These are phyloP conservation scores for Bostrychus sinensis DNA, from an alignment of 2,113 vertebrate species.

Conservation along the genomic window DNA sequence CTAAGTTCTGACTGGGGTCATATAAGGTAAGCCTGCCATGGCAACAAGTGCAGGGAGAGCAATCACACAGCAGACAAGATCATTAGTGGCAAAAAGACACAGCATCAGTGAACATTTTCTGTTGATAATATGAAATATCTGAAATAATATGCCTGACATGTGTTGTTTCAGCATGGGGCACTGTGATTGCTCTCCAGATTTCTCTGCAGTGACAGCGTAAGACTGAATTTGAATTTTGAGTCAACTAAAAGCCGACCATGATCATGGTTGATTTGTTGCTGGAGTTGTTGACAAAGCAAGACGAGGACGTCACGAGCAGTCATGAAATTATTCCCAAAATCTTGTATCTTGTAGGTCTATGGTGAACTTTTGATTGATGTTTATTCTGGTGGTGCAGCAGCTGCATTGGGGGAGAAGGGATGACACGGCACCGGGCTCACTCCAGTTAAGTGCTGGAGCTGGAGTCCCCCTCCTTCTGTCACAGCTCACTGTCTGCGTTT, in stretches of 20 bases:
- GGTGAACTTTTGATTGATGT: conserved; percentile 62
- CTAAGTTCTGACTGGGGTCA: background rate
- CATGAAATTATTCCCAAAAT: conserved; percentile 48
- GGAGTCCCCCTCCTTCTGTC: conserved; percentile 63
- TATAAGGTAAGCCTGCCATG: background rate
- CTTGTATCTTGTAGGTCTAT: conserved; percentile 24
- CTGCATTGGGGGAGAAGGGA: conserved; percentile 26
- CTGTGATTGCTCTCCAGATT: conserved; percentile 31
- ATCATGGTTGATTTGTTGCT: conserved; percentile 37
- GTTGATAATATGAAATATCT: too few relatives aligned
- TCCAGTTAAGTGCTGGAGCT: conserved; percentile 42
- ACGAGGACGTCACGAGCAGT: conserved; percentile 20
- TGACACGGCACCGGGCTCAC: conserved; percentile 53
- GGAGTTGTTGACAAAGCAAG: conserved; percentile 42
- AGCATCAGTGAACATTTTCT: too few relatives aligned
- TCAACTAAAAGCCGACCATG: conserved; percentile 11
- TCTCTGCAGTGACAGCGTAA: conserved; percentile 14
- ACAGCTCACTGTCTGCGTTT: conserved; percentile 67
- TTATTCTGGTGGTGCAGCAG: conserved; percentile 31
- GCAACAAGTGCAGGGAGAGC: too few relatives aligned
- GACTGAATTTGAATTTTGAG: conserved; percentile 16
- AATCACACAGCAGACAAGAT: background rate
- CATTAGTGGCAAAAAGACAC: background rate
- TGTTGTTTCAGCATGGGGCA: conserved; percentile 1
- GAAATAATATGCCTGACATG: conserved; percentile 14